A percentile compares a stretch with the other conserved stretches of the same genome.
These are phyloP conservation scores for Magallana angulata DNA, from an alignment of 1,140 invertebrate genomes.

Conservation along the genomic window DNA sequence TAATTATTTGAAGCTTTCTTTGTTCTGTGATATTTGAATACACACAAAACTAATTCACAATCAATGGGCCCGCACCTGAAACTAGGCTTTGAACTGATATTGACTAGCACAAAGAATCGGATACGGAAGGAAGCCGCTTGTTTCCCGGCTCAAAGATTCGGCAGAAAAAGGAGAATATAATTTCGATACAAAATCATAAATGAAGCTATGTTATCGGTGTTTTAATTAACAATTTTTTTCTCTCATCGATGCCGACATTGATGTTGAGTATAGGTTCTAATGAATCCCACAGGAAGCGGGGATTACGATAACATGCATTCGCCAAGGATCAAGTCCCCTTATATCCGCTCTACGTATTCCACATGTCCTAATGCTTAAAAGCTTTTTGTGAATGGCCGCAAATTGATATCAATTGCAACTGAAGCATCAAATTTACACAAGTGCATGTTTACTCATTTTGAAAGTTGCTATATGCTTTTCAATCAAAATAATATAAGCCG, in stretches of 20 bases:
- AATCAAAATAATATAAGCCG: too few species aligned
- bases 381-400: too few species aligned
- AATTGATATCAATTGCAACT: too few species aligned
- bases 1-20: background rate
- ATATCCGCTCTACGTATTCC: too few species aligned
- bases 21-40: conserved; percentile 1
- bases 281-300: background rate
- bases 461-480: too few species aligned
- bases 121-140: conserved; percentile 19
- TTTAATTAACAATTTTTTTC: conserved; percentile 20
- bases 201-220: background rate
- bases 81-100: conserved; percentile 12
- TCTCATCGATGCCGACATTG: background rate
- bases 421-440: too few species aligned
- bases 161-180: background rate
- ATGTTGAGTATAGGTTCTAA: background rate
- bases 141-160: conserved; percentile 9
- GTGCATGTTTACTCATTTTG: too few species aligned
- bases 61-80: background rate
- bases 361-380: too few species aligned
- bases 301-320: background rate
- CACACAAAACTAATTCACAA: background rate
- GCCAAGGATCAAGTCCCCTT: too few species aligned
- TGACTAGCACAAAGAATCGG: conserved; percentile 6
- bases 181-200: background rate